Conservation (phyloP, 2,888 invertebrate genomes). For the Pristionchus maxplancki region DNA sequence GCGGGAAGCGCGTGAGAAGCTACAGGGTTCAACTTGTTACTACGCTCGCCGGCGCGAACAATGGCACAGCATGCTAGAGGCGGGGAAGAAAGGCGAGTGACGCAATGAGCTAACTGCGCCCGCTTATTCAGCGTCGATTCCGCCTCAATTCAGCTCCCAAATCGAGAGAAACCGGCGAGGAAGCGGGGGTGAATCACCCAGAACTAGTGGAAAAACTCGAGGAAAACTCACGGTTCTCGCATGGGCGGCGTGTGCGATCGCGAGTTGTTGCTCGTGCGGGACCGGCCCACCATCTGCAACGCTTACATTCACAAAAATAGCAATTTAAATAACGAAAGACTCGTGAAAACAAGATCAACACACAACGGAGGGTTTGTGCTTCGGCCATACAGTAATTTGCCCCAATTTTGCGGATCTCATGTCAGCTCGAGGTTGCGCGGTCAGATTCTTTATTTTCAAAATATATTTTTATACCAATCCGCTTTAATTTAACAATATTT, state of each 20-base stretch:
- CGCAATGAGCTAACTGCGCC: not conserved
- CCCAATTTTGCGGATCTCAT: not conserved
- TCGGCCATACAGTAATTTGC: not conserved
- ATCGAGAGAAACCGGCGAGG: not conserved
- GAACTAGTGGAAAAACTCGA: not conserved
- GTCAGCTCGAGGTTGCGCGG: not conserved
- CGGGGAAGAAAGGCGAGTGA: not conserved
- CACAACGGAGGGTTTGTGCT: not conserved
- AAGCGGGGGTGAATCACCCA: not conserved
- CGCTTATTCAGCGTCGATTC: not conserved
- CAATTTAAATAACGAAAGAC: not conserved
- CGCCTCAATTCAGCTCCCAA: not conserved
- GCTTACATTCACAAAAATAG: not conserved
- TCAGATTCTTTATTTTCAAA: not conserved
- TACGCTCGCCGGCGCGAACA: not conserved
- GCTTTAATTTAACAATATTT: not conserved
- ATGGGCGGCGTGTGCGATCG: slow-evolving; percentile 14
- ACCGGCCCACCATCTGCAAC: slow-evolving; percentile 49
- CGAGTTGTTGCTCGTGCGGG: slow-evolving; percentile 44
- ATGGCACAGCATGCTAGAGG: not conserved
- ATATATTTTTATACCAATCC: not conserved
- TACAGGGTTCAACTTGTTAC: slow-evolving; percentile 19
- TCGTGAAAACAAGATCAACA: not conserved
- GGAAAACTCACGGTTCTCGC: slow-evolving; percentile 39
- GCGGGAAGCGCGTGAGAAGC: not conserved